Conservation (phyloP, 1,140 invertebrate genomes). For the Chelonus insularis region DNA sequence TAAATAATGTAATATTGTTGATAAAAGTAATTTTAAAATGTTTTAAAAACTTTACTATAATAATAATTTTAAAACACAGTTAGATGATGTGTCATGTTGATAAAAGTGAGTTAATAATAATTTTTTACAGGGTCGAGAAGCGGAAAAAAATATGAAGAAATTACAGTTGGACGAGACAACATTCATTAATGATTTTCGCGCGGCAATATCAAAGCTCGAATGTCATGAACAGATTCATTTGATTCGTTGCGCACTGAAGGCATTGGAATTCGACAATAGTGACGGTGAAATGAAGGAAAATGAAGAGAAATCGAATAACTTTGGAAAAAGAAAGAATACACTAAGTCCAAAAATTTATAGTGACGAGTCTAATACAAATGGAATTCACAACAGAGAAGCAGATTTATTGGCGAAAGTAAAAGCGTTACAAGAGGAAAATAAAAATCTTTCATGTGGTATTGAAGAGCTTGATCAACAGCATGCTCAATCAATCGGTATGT, state of each 20-base stretch:
- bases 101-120: neutral
- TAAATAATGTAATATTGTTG: too few relatives aligned
- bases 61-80: too few relatives aligned
- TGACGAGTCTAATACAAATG: conserved; percentile 19
- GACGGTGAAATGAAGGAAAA: conserved; percentile 21
- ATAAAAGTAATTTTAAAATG: too few relatives aligned
- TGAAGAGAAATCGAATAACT: conserved; percentile 40
- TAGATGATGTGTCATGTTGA: too few relatives aligned
- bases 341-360: neutral
- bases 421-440: conserved; percentile 59
- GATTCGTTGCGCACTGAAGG: conserved; percentile 53
- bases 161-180: conserved; percentile 47
- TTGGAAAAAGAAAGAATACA: conserved; percentile 37
- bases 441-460: conserved; percentile 63
- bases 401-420: conserved; percentile 57
- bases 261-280: conserved; percentile 58
- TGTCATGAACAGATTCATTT: conserved; percentile 52
- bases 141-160: conserved; percentile 49
- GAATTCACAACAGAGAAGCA: conserved; percentile 36
- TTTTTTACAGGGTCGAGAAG: conserved; percentile 43
- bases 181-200: conserved; percentile 50
- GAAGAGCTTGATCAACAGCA: conserved; percentile 77
- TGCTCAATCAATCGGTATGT: conserved; percentile 64
- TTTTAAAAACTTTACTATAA: too few relatives aligned
- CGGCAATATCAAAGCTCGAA: conserved; percentile 54